Base-by-base conservation (phyloP, 2,888 invertebrate species). In the Synergus umbraculus region DNA sequence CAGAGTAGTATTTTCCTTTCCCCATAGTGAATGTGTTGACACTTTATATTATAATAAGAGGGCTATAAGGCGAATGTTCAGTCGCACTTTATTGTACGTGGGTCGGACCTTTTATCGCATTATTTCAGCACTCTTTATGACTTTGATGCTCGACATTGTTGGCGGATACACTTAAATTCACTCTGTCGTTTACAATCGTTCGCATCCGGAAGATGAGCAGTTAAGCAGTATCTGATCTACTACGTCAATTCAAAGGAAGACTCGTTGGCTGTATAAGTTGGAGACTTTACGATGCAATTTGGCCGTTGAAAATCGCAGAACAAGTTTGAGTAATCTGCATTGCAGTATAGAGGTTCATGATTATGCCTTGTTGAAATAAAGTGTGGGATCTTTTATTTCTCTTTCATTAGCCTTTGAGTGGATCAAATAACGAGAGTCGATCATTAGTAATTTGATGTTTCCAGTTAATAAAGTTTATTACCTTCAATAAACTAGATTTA, bases 391-490 rank as follows among this genome's bases (percentile, higher is more conserved):
- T 41, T 41, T 41, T 41, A 0, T n/a, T 65, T 67, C 44, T 44
- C 5, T 44, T 66, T 66, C 43, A 22, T 69, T 60, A 2, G 29
- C 4, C 1, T 13, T 9, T 29, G 13, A 54, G 29, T 29, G 9
- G 12, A 29, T 69, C 8, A 15, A n/a, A 4, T 46, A 44, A 13
- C 22, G 7, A 67, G 13, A 13, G 22, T 64, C 29, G 54, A 54
- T 54, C 49, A 49, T 60, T 22, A 60, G 1, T 22, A 18, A 58
- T 58, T 58, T 22, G 58, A 58, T 10, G 58, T 22, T 60, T 22
- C 12, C 22, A 60, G 60, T 22, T 12, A 60, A 60, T 60, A 88
- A 89, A 91, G 90, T 90, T 87, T 89, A 87, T 90, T 91, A 7
- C n/a, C n/a, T n/a, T n/a, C n/a, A 7, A n/a, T n/a, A 54, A 54